These are phyloP conservation scores for Bufo bufo DNA, from an alignment of 2,113 vertebrate genomes.

Conservation along the genomic window DNA sequence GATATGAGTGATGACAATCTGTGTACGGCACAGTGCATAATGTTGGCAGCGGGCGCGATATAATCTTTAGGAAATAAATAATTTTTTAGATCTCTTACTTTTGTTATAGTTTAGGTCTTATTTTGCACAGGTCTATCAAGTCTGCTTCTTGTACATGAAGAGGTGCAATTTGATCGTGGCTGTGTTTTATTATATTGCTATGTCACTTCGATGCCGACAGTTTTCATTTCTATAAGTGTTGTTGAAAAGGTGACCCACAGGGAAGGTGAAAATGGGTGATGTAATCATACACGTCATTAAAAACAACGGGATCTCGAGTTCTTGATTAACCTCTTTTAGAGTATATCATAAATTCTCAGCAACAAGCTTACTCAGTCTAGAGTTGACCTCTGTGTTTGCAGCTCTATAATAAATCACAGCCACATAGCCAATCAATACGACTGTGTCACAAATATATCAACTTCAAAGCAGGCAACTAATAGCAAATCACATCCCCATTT, in stretches of 20 bases:
- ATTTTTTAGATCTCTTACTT: too few species aligned
- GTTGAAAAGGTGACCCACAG: constrained; percentile 47
- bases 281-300: constrained; percentile 38
- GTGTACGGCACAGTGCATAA: too few species aligned
- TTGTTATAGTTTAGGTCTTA: too few species aligned
- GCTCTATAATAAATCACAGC: constrained; percentile 50
- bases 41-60: too few species aligned
- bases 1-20: too few species aligned
- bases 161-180: neutral
- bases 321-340: constrained; percentile 49
- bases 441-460: constrained; percentile 57
- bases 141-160: too few species aligned
- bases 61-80: too few species aligned
- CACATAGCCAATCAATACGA: constrained; percentile 44
- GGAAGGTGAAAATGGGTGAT: constrained; percentile 43
- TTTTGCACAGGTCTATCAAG: too few species aligned
- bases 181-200: constrained; percentile 1
- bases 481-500: constrained; percentile 52
- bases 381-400: constrained; percentile 49
- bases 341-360: constrained; percentile 48
- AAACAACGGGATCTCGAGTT: constrained; percentile 36
- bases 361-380: constrained; percentile 44
- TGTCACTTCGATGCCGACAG: neutral
- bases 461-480: constrained; percentile 55
- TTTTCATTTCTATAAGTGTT: constrained; percentile 21